Base-by-base conservation (phyloP, 2,888 invertebrate species). In the Nymphalis c-album region DNA sequence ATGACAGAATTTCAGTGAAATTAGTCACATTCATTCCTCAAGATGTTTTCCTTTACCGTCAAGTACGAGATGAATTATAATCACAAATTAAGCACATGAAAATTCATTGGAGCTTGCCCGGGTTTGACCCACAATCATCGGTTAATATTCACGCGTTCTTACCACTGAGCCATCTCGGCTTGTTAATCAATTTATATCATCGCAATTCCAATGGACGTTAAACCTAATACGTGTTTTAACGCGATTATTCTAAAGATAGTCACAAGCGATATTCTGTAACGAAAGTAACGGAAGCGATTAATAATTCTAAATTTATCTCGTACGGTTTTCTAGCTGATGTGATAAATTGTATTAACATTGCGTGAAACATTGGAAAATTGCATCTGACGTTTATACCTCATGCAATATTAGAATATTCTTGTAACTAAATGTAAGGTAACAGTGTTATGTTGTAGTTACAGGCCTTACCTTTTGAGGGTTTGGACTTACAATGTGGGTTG, bases 321-420 rank as follows among this genome's bases (percentile, higher is more conserved):
- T 55, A 66, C 65, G 60, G 55, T 47, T 61, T 60, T 55, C 60
- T 55, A 22, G 53, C 47, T 61, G 60, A 66, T 60, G 55, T 40
- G 65, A 66, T 55, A 47, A 59, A 45, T 60, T 47, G 31, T 47
- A 31, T 22, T 20, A 31, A 35, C 50, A 22, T 59, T 64, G 64
- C 45, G 31, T 53, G 64, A 31, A 53, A 35, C 53, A 20, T 40
- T 60, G 13, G 51, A 45, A 31, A 64, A 64, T 60, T 46, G 17
- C 40, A 51, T 51, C 22, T 60, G 45, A 64, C 57, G 53, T 31
- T 55, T 55, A 55, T 31, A 7, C 8, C 1, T 55, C 31, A 31
- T n/a, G 26, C 26, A 55, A 55, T 17, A 50, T 20, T 50, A 10
- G 18, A 31, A n/a, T 31, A 31, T 7, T 40, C 45, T 45, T 59